Evolutionary conservation across 2,888 invertebrate genomes (phyloP), one percentile per base, ranked within the genome.

Genomic region (Caenorhabditis drosophilae): DNA sequence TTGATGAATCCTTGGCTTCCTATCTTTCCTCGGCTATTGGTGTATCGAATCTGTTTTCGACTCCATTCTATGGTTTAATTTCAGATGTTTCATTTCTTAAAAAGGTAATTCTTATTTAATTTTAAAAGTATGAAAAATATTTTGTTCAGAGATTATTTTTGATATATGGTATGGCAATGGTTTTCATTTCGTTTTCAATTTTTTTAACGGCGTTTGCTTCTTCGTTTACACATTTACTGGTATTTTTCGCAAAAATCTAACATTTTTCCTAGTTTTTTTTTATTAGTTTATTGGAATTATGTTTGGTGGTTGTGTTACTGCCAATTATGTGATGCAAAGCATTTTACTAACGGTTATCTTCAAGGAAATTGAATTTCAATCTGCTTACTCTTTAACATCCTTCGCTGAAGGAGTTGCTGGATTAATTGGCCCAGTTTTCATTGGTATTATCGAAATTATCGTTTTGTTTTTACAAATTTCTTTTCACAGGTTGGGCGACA

Each of bases 391-490:
- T 0, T 85, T 94, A 76, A 85, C 93, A 78, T 87, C 93, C 82
- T 87, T 94, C 48, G 91, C 92, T 22, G 93, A 94, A 85, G 95
- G 95, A 2, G 85, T 93, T 31, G 92, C 92, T 1, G 93, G 93
- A 84, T 88, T 94, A 16, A 86, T 92, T 70, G 94, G 94, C 46
- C 93, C 95, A 26, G 92, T 93, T 1, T 83, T 93, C 22, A 93
- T 91, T 80, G 94, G 94, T 76, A n/a, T n/a, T n/a, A n/a, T n/a
- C n/a, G n/a, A n/a, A n/a, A n/a, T n/a, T n/a, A n/a, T n/a, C n/a
- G n/a, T n/a, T n/a, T n/a, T n/a, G n/a, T n/a, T n/a, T n/a, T n/a
- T n/a, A n/a, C n/a, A n/a, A n/a, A n/a, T n/a, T n/a, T n/a, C n/a
- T n/a, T n/a, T n/a, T n/a, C n/a, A n/a, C n/a, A n/a, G n/a, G n/a